Evolutionary conservation across 1,140 invertebrate genomes (phyloP).

Genomic region (Drosophila repleta): DNA sequence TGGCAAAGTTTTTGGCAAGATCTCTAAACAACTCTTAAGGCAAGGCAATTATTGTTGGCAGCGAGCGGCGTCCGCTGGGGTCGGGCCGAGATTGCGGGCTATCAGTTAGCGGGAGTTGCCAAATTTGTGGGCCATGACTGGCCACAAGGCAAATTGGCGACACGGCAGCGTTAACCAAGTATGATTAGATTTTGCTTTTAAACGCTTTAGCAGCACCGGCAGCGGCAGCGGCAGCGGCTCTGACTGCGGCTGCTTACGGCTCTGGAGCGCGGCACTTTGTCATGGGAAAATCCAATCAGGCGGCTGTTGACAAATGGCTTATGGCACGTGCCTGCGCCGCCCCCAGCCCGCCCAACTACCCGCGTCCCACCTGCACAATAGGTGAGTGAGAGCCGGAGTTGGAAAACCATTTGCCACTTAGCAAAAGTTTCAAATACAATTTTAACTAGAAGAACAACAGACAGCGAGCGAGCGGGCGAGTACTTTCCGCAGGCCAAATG

Average conservation of each 20-base stretch:
- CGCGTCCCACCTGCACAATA: constrained; percentile 22
- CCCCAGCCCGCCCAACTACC: not conserved
- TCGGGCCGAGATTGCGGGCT: not conserved
- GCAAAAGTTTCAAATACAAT: constrained; percentile 75
- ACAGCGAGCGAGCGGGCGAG: constrained; percentile 28
- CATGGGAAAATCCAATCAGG: constrained; percentile 69
- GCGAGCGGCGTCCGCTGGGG: not conserved
- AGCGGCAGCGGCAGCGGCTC: not conserved
- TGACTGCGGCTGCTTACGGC: constrained; percentile 6
- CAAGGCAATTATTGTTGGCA: constrained; percentile 53
- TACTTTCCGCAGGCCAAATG: constrained; percentile 56
- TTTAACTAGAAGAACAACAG: constrained; percentile 48
- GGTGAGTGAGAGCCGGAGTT: constrained; percentile 21
- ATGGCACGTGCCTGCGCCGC: constrained; percentile 64
- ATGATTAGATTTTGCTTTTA: constrained; percentile 72
- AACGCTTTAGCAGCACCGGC: constrained; percentile 49
- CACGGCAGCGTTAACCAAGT: constrained; percentile 45
- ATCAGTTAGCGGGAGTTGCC: not conserved
- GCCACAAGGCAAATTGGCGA: constrained; percentile 47
- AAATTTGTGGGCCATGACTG: constrained; percentile 7
- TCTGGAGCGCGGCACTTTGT: constrained; percentile 46
- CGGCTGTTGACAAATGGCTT: constrained; percentile 73
- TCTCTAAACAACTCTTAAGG: constrained; percentile 41
- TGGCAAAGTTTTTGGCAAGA: constrained; percentile 51
- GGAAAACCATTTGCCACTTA: constrained; percentile 71